These are phyloP conservation scores for Muscidifurax raptorellus DNA, from an alignment of 1,140 invertebrate species.

Conservation along the genomic window DNA sequence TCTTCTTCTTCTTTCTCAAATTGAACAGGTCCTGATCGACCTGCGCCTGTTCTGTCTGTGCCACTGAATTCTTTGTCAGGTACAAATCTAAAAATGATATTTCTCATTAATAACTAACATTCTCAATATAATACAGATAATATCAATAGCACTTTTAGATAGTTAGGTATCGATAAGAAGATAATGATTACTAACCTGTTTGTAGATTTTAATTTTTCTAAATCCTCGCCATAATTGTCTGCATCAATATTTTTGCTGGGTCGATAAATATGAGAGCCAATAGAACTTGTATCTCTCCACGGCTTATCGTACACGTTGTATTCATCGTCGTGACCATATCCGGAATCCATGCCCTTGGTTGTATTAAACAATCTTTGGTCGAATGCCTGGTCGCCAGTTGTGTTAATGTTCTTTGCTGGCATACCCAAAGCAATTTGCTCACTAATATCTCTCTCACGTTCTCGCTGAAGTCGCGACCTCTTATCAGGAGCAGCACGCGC, in stretches of 20 bases:
- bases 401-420: constrained; percentile 86
- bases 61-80: constrained; percentile 98
- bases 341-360: constrained; percentile 95
- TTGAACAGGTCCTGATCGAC: constrained; percentile 95
- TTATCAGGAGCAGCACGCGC: constrained; percentile 96
- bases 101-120: constrained; percentile 33
- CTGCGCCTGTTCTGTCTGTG: constrained; percentile 81
- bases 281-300: constrained; percentile 88
- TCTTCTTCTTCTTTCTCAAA: constrained; percentile 96
- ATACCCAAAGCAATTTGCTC: constrained; percentile 98
- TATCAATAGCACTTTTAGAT: not conserved
- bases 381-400: constrained; percentile 90
- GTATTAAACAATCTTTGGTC: constrained; percentile 98
- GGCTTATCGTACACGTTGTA: constrained; percentile 99
- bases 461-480: constrained; percentile 90
- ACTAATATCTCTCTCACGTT: constrained; percentile 97
- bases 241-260: constrained; percentile 93
- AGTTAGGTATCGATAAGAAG: not conserved
- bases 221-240: constrained; percentile 93
- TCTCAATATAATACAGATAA: not conserved
- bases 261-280: constrained; percentile 94
- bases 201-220: constrained; percentile 89
- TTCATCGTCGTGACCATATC: constrained; percentile 97
- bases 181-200: constrained; percentile 79
- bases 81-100: constrained; percentile 84